phyloP scores from a whole-genome alignment of 1,140 invertebrate species.

The Papilio helenus region DNA sequence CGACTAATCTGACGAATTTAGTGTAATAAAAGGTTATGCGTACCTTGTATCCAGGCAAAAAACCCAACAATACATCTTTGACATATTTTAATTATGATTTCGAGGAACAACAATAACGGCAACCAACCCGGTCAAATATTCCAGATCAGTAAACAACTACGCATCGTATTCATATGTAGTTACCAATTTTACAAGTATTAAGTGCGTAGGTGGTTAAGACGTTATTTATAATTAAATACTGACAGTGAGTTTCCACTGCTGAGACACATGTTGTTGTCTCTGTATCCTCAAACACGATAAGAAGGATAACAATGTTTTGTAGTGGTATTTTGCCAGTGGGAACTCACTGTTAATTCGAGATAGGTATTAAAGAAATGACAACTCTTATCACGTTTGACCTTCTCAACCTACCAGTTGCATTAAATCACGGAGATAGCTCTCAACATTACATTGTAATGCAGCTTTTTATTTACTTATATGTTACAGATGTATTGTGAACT shows the following conservation, averaged over 20 bases:
- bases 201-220: no score
- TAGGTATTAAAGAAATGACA: neutral
- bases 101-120: no score
- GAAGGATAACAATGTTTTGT: neutral
- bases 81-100: no score
- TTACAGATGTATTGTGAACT: neutral
- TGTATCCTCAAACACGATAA: neutral
- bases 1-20: no score
- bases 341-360: neutral
- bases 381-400: neutral
- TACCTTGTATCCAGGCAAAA: no score
- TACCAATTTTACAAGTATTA: no score
- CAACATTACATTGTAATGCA: neutral
- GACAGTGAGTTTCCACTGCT: neutral
- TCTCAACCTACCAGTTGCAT: neutral
- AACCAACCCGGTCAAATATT: no score
- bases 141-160: no score
- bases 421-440: neutral
- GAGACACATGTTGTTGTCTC: neutral
- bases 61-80: no score
- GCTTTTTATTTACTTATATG: no score
- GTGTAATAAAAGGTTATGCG: no score
- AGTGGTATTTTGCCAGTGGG: neutral
- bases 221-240: neutral
- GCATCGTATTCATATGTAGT: no score